Evolutionary conservation across 2,888 invertebrate genomes (phyloP).

Genomic region (Eilema caniola): DNA sequence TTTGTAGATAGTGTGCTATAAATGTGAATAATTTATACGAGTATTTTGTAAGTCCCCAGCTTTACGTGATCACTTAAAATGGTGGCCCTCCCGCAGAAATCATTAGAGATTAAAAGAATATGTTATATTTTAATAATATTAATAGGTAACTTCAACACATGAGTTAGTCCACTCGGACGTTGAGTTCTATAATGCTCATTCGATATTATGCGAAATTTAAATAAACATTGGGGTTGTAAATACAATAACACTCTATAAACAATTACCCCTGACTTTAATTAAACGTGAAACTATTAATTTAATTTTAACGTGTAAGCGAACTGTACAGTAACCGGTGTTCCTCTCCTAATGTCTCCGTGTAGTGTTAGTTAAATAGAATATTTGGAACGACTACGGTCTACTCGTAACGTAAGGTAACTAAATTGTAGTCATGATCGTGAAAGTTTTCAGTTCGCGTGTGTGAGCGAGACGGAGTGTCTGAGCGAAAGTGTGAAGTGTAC

Average conservation of each 20-base stretch:
- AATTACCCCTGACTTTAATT: conserved; percentile 76
- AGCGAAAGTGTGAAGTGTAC: conserved; percentile 43
- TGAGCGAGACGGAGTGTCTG: conserved; percentile 44
- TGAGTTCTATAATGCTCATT: conserved; percentile 82
- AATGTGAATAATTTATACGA: conserved; percentile 87
- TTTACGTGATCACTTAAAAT: conserved; percentile 82
- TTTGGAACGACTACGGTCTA: conserved; percentile 73
- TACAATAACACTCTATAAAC: conserved; percentile 70
- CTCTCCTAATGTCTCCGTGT: conserved; percentile 83
- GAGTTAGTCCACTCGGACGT: conserved; percentile 75
- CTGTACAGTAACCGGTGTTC: conserved; percentile 86
- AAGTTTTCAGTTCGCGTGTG: conserved; percentile 63
- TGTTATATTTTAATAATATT: conserved; percentile 83
- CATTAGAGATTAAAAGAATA: conserved; percentile 69
- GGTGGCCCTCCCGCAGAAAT: conserved; percentile 80
- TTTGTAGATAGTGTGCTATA: conserved; percentile 87
- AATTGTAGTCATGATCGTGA: conserved; percentile 66
- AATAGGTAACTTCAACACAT: conserved; percentile 64
- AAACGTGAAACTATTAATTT: conserved; percentile 74
- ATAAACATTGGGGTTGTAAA: conserved; percentile 74
- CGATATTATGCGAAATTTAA: conserved; percentile 66
- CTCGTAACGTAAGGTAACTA: conserved; percentile 72
- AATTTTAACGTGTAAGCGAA: conserved; percentile 73
- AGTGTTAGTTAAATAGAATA: conserved; percentile 78
- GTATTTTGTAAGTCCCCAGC: conserved; percentile 86